Percentiles rank a stretch among this genome's conserved stretches.
Evolutionary conservation across 2,888 invertebrate species (phyloP).

Genomic region (Epistrophe grossulariae): DNA sequence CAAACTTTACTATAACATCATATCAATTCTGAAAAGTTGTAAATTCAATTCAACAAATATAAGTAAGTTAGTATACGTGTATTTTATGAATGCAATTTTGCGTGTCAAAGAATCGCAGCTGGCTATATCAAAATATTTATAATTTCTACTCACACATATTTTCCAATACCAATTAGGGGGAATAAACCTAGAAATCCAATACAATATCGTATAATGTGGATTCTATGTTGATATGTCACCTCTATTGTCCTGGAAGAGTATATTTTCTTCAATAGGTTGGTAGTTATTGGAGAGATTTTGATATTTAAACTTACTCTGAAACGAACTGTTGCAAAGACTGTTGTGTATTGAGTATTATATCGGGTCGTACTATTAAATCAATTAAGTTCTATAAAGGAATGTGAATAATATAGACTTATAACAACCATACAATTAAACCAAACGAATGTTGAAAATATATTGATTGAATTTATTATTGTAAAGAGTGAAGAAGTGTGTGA

Average conservation of each 20-base stretch:
- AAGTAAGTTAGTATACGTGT: not conserved
- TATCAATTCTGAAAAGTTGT: not conserved
- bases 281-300: constrained; percentile 21
- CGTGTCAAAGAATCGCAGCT: constrained; percentile 19
- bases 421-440: not conserved
- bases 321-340: constrained; percentile 37
- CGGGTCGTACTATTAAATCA: constrained; percentile 16
- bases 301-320: constrained; percentile 49
- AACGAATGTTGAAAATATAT: constrained; percentile 11
- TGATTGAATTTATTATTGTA: constrained; percentile 5
- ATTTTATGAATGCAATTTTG: constrained; percentile 18
- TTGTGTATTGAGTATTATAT: not conserved
- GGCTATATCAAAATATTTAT: constrained; percentile 2
- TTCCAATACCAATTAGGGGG: constrained; percentile 53
- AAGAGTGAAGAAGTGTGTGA: not conserved
- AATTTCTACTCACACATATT: constrained; percentile 9
- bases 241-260: constrained; percentile 19
- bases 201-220: constrained; percentile 26
- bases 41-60: not conserved
- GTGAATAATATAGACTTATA: not conserved
- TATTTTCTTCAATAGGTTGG: not conserved
- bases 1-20: too few species aligned
- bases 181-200: constrained; percentile 8
- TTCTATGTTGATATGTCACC: not conserved
- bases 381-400: not conserved